Base-by-base conservation (phyloP, 64 coral and sea anemone species). In the Orbicella faveolata region DNA sequence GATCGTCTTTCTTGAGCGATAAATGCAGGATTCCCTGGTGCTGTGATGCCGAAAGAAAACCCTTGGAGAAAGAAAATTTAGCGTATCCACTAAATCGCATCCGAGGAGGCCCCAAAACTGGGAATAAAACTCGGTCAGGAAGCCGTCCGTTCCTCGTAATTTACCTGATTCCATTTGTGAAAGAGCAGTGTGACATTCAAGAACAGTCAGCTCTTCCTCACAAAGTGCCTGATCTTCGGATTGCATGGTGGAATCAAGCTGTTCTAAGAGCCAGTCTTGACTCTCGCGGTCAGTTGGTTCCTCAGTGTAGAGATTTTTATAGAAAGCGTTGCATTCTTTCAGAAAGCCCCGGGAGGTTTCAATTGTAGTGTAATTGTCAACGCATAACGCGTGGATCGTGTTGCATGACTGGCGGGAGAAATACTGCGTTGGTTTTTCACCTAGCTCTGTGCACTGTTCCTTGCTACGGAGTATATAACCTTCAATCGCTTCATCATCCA, bases 401-500 rank as follows among this genome's bases (percentile, higher is more conserved):
- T 90, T 90, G 13, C 37, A 20, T 0, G 12, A 54, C 13, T 90
- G 65, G 9, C 23, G 20, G 1, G 37, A 16, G 51, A 90, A 90
- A 83, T 62, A 90, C 3, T 37, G 69, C 9, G 89, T 90, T 1
- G 89, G 89, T 30, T 73, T 73, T 51, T 90, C 89, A 0, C 89
- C 89, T 7, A 82, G 61, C 23, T 90, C 79, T 0, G 73, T 41
- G 66, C 78, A 90, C 12, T 76, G 25, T 9, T 66, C 89, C 62
- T 76, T 83, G 0, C 41, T 48, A 5, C 41, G 41, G 0, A 48
- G 4, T 2, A 48, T 48, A 48, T 6, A 48, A 48, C 41, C 41
- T 48, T 48, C 41, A 48, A 48, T 48, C 41, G 41, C 41, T 48
- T 48, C 41, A 48, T 48, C 41, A 5, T 3, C 41, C 41, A 48